Evolutionary conservation across 2,113 vertebrate genomes (phyloP).

Genomic region (Pelobates fuscus): DNA sequence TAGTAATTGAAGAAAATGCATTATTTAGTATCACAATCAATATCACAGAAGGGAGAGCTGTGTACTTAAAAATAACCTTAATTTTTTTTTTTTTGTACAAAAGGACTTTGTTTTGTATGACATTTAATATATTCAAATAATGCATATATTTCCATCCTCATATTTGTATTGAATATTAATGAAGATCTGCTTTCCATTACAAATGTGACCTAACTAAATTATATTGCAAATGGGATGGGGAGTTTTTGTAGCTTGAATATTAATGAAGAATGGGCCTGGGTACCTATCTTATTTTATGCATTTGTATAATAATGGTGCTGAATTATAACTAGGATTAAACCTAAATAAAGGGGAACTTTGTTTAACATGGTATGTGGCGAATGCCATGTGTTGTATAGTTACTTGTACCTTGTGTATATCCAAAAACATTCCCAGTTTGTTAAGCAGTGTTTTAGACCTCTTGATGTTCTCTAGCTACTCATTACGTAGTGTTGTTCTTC

Average conservation of each 20-base stretch:
- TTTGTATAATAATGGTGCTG: constrained; percentile 8
- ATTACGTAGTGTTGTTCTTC: no score
- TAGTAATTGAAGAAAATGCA: constrained; percentile 19
- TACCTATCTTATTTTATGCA: constrained; percentile 13
- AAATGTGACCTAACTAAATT: neutral
- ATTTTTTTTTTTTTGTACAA: neutral
- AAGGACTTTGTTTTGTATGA: constrained; percentile 5
- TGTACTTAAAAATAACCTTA: constrained; percentile 24
- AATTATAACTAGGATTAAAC: constrained; percentile 1
- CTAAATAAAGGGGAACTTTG: constrained; percentile 26
- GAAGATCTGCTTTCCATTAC: constrained; percentile 24
- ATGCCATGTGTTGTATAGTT: no score
- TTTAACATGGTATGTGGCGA: neutral
- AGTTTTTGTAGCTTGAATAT: neutral
- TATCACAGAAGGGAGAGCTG: constrained; percentile 2
- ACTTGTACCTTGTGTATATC: no score
- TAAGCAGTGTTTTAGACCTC: no score
- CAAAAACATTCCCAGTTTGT: no score
- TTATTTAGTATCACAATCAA: constrained; percentile 35
- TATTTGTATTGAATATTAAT: neutral
- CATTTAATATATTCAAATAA: constrained; percentile 27
- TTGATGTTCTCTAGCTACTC: no score
- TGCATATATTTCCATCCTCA: neutral
- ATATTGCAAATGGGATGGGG: neutral
- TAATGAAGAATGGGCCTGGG: neutral